Conservation (phyloP, 2,113 vertebrate species). For the Holacanthus passer region DNA sequence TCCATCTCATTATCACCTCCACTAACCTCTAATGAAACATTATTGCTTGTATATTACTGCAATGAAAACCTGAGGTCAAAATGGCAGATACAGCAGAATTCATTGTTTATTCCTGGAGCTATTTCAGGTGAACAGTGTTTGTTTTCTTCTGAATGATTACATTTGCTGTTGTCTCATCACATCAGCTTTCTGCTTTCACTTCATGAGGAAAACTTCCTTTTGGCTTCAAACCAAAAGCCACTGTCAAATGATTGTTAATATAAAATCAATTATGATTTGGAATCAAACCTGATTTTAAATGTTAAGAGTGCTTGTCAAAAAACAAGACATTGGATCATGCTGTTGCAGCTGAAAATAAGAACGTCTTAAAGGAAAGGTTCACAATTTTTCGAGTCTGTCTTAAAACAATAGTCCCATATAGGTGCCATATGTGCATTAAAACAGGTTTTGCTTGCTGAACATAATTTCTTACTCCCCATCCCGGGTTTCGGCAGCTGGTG, state of each 20-base stretch:
- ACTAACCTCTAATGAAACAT: conserved; percentile 4
- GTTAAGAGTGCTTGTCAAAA: not conserved
- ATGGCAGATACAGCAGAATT: conserved; percentile 9
- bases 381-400: not conserved
- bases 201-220: not conserved
- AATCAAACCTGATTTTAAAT: not conserved
- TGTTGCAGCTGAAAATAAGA: not conserved
- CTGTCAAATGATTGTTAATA: not conserved
- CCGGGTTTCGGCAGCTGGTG: too few species aligned
- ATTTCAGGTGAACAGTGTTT: conserved; percentile 11
- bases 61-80: conserved; percentile 1
- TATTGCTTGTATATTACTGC: conserved; percentile 6
- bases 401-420: not conserved
- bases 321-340: not conserved
- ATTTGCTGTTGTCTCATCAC: not conserved
- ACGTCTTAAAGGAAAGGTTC: not conserved
- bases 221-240: not conserved
- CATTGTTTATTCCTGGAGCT: conserved; percentile 8
- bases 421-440: not conserved
- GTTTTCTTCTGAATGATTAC: not conserved
- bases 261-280: not conserved
- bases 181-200: not conserved
- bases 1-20: not conserved
- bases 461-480: not conserved
- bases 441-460: not conserved